Evolutionary conservation across 2,888 invertebrate genomes (phyloP), one percentile per base, ranked within the genome.

Genomic region (Conchocele bisecta): DNA sequence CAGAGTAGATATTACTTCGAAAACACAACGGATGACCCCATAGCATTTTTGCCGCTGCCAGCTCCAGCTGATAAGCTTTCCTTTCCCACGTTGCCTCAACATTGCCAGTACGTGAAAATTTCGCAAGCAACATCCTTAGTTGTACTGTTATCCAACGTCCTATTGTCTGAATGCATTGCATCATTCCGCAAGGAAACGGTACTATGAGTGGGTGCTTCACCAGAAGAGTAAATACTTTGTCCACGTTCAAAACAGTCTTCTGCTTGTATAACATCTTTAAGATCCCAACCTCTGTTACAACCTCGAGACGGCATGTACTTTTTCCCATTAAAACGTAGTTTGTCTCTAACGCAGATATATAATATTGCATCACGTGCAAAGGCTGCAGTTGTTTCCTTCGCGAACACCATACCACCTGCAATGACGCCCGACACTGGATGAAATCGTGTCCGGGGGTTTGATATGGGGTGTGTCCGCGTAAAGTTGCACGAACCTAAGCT

Each of bases 371-470:
- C 73, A 39, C 50, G 11, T 28, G 26, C 29, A 60, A 59, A 65
- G n/a, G 60, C 68, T 3, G 5, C 44, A 17, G 15, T 17, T 3
- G 68, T 60, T 20, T 22, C 15, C 33, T 35, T 28, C 31, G 50
- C 57, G 22, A 66, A 46, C 35, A 48, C 48, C 41, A 50, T 50
- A 20, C 74, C 65, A 29, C 42, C 56, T 17, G 26, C 57, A 59
- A 74, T 65, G 26, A 42, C 46, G n/a, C 65, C 68, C 11, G 69
- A 74, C n/a, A 74, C 61, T 33, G 68, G 65, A 65, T 69, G 60
- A 41, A 51, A 74, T 46, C 74, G 54, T 22, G 44, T 42, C 41
- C 29, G 22, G 15, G 28, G 65, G 74, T 48, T 26, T 56, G 26
- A 37, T 53, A 53, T 74, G 72, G 24, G 74, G 51, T 35, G 53